These are phyloP conservation scores for Baryphthengus martii DNA, from an alignment of 2,113 vertebrate species.

Conservation along the genomic window DNA sequence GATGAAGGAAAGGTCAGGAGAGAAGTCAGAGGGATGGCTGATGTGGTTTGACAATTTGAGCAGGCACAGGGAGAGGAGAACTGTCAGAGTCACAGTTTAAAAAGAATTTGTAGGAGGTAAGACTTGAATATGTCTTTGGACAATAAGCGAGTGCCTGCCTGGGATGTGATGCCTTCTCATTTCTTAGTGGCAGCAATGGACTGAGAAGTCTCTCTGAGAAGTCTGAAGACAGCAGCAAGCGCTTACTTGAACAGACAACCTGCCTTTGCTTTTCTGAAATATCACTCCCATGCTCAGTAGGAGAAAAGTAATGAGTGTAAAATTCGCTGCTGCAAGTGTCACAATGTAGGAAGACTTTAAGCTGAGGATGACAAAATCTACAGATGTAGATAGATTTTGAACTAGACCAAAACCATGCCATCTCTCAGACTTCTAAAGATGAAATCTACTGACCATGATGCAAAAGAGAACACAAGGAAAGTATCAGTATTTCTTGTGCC, in stretches of 20 bases:
- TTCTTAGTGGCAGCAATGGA: not conserved
- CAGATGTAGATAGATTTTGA: not conserved
- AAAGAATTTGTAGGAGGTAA: not conserved
- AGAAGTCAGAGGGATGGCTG: not conserved
- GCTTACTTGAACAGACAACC: not conserved
- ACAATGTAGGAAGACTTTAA: not conserved
- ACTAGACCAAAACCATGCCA: not conserved
- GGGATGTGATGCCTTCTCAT: fast-evolving
- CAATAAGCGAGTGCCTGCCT: not conserved
- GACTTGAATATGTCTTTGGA: not conserved
- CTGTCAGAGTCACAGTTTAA: not conserved
- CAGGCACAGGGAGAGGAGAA: not conserved
- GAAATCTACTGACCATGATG: not conserved
- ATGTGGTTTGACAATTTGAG: not conserved
- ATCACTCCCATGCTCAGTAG: not conserved
- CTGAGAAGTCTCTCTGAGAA: not conserved
- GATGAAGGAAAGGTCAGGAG: not conserved
- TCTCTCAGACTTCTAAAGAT: not conserved
- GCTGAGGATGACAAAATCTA: not conserved
- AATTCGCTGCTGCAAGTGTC: not conserved
- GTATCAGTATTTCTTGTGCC: not conserved
- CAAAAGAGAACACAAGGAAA: not conserved
- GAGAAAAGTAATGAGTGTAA: not conserved
- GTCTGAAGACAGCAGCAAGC: not conserved
- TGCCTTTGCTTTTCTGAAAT: not conserved